Evolutionary conservation across 2,113 vertebrate genomes (phyloP).

Genomic region (Petrocephalus zakoni): DNA sequence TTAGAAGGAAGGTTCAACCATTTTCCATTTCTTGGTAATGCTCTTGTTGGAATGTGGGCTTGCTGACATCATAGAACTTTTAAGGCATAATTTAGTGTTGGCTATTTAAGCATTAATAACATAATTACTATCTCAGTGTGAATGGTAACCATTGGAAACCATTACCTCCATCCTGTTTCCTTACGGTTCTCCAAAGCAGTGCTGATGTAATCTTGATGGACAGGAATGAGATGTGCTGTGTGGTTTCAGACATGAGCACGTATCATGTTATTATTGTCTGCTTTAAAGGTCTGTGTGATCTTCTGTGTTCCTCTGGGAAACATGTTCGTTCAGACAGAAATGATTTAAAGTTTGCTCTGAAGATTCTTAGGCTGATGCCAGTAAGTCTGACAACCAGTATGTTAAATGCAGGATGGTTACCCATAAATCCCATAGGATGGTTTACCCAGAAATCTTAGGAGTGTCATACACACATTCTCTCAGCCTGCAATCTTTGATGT

Average conservation of each 20-base stretch:
- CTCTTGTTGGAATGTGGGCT: not conserved
- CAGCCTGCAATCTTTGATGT: not conserved
- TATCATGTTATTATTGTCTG: not conserved
- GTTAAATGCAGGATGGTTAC: not conserved
- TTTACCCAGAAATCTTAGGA: not conserved
- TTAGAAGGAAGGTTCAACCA: not conserved
- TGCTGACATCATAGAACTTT: not conserved
- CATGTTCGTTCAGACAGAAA: not conserved
- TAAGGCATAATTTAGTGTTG: not conserved
- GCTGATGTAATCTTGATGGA: not conserved
- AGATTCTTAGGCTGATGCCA: not conserved
- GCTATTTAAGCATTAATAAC: not conserved
- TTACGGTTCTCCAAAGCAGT: not conserved
- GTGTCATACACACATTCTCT: not conserved
- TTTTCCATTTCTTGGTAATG: not conserved
- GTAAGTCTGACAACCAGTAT: constrained; percentile 2
- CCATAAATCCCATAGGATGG: not conserved
- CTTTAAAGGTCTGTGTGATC: constrained; percentile 1
- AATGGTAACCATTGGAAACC: not conserved
- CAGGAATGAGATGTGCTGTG: not conserved
- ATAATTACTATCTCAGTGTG: not conserved
- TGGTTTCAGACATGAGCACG: not conserved
- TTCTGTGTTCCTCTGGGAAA: not conserved
- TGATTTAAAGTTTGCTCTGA: not conserved
- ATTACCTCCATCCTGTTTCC: not conserved